These are phyloP conservation scores for Galagoides demidoff DNA, from an alignment of 2,797 vertebrate species.

Conservation along the genomic window DNA sequence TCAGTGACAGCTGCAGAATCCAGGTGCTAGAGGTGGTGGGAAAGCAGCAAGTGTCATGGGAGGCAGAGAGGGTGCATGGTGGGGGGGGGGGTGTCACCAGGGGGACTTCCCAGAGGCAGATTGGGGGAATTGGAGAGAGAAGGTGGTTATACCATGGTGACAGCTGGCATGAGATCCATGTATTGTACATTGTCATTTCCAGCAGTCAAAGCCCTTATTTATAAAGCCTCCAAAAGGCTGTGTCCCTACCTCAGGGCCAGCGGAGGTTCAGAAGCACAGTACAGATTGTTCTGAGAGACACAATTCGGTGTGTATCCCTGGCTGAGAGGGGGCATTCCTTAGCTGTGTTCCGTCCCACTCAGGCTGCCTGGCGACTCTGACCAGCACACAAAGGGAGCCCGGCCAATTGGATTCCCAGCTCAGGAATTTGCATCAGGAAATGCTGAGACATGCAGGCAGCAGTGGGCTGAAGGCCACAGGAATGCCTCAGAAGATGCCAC, in stretches of 20 bases:
- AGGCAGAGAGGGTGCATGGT: not conserved
- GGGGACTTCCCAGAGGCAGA: not conserved
- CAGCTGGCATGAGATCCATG: fast-evolving
- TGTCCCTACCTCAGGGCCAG: not conserved
- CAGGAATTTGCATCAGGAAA: conserved; percentile 55
- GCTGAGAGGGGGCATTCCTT: conserved; percentile 18
- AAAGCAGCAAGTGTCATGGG: fast-evolving
- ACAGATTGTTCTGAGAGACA: conserved; percentile 43
- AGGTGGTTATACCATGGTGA: fast-evolving
- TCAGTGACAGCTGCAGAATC: not conserved
- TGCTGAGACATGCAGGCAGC: not conserved
- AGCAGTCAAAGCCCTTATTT: not conserved
- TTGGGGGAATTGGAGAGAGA: not conserved
- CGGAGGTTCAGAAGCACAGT: not conserved
- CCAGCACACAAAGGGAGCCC: not conserved
- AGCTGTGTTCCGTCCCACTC: not conserved
- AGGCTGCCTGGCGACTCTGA: not conserved
- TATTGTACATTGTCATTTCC: not conserved
- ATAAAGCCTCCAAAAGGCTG: not conserved
- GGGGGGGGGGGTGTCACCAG: no score
- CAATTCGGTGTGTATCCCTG: not conserved
- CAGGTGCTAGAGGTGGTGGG: no score
- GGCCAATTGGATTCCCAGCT: conserved; percentile 7
- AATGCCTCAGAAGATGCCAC: not conserved
- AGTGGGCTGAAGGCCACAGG: not conserved